Base-by-base conservation (phyloP, 2,888 invertebrate genomes). In the Euproctis similis region DNA sequence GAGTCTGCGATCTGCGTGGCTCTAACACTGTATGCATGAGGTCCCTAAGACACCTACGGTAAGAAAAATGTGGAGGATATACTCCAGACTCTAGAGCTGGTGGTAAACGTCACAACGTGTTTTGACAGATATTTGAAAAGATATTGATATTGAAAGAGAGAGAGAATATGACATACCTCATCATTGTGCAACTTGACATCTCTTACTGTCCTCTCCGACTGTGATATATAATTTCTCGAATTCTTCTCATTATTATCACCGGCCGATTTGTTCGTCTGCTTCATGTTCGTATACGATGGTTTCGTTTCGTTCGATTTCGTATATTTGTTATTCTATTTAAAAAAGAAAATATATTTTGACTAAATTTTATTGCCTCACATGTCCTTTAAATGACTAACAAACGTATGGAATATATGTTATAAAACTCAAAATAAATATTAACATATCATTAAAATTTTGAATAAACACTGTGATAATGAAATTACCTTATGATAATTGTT, bases 401-500 rank as follows among this genome's bases (percentile, higher is more conserved):
- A 5, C 16, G 4, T 16, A 16, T 16, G 16, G 16, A 16, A 16
- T 16, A 16, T n/a, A n/a, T n/a, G n/a, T n/a, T n/a, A n/a, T n/a
- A n/a, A n/a, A n/a, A n/a, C n/a, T n/a, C n/a, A n/a, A n/a, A n/a
- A n/a, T n/a, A n/a, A n/a, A n/a, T n/a, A n/a, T n/a, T n/a, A n/a
- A n/a, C n/a, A n/a, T n/a, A n/a, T n/a, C n/a, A n/a, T n/a, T n/a
- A n/a, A n/a, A n/a, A n/a, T n/a, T n/a, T n/a, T n/a, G n/a, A n/a
- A n/a, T n/a, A n/a, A n/a, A n/a, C n/a, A n/a, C n/a, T n/a, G n/a
- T n/a, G n/a, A n/a, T n/a, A n/a, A n/a, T n/a, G n/a, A n/a, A n/a
- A n/a, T n/a, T n/a, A 43, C 42, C 43, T 49, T 66, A 72, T 76
- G 64, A 34, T 74, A 76, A 41, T 53, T 68, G 48, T 74, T 72